Percentiles rank a stretch among this genome's conserved stretches.
Conservation (phyloP, 2,888 invertebrate species). For the Lochmaea crataegi region DNA sequence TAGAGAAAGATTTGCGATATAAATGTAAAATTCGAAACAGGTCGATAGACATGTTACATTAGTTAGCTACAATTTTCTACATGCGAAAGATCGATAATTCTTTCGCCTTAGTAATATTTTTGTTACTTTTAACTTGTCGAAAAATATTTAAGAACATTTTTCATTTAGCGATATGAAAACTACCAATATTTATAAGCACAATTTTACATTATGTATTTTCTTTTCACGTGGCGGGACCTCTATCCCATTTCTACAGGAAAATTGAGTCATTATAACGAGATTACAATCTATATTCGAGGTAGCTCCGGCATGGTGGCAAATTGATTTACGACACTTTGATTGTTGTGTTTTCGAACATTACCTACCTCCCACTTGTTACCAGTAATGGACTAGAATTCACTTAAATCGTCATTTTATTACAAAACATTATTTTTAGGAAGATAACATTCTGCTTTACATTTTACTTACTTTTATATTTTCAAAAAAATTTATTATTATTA, state of each 20-base stretch:
- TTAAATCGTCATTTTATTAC: no score
- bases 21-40: no score
- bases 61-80: no score
- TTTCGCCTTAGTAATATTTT: no score
- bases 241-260: constrained; percentile 18
- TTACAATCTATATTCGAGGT: constrained; percentile 36
- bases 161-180: not conserved
- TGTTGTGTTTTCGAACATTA: constrained; percentile 34
- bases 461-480: no score
- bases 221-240: constrained; percentile 11
- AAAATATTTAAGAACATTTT: not conserved
- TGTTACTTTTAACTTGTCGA: not conserved
- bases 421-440: no score
- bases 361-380: constrained; percentile 18
- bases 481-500: no score
- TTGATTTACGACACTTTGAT: constrained; percentile 34
- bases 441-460: no score
- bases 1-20: no score
- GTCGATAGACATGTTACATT: no score
- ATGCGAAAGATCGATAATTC: no score
- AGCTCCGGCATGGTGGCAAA: constrained; percentile 30
- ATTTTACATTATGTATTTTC: not conserved
- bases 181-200: constrained; percentile 1
- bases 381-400: not conserved
- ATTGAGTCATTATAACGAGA: constrained; percentile 41